These are phyloP conservation scores for Sturnira hondurensis DNA, from an alignment of 2,113 vertebrate species.

Conservation along the genomic window DNA sequence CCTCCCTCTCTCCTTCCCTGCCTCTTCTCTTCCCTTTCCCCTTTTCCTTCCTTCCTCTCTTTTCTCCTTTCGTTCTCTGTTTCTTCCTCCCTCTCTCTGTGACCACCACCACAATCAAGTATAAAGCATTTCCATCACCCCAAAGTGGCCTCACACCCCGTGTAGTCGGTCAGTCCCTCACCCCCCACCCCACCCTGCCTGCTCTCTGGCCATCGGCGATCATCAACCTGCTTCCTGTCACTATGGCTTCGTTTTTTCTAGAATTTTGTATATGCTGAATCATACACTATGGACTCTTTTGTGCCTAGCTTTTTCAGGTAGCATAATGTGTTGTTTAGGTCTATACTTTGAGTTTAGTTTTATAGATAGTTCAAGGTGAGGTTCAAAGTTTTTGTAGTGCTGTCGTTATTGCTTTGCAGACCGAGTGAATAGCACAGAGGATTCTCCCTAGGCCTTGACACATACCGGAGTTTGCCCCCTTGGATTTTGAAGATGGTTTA, in stretches of 20 bases:
- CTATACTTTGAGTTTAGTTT: too few species aligned
- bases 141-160: not conserved
- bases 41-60: rapidly evolving
- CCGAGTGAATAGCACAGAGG: not conserved
- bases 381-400: not conserved
- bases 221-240: not conserved
- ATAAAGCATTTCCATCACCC: not conserved
- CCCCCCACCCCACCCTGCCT: not conserved
- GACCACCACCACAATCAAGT: not conserved
- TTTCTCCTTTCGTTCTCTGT: rapidly evolving
- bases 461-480: not conserved
- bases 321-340: not conserved
- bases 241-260: not conserved
- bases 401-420: not conserved
- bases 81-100: not conserved
- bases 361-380: not conserved
- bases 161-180: too few species aligned
- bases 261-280: not conserved
- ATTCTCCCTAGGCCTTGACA: not conserved
- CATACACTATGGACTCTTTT: too few species aligned
- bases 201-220: not conserved
- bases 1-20: rapidly evolving
- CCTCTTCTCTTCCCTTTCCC: rapidly evolving
- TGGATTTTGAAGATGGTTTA: not conserved
- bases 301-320: too few species aligned